Conservation (phyloP, 2,888 invertebrate genomes). For the Therioaphis trifolii region DNA sequence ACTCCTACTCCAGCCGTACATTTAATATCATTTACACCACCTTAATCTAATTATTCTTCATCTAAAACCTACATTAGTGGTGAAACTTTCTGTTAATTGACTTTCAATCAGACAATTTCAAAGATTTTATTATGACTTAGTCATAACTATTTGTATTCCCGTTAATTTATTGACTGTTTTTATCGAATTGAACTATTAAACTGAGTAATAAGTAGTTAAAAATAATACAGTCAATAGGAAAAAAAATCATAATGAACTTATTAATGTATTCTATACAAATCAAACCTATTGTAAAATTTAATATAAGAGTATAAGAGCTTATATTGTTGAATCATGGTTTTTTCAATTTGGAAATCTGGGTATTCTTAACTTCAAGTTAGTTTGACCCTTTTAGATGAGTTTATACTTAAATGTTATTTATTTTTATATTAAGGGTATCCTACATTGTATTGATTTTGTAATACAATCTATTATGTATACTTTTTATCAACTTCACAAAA, state of each 20-base stretch:
- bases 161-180: not conserved
- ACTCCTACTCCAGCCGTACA: constrained; percentile 58
- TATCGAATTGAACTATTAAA: not conserved
- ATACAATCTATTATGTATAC: not conserved
- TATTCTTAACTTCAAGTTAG: not conserved
- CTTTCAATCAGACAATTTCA: not conserved
- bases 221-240: not conserved
- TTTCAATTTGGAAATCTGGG: not conserved
- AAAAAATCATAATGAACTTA: not conserved
- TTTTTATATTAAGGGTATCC: constrained; percentile 29
- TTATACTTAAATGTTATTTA: constrained; percentile 14
- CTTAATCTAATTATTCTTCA: constrained; percentile 18
- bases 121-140: not conserved
- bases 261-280: not conserved
- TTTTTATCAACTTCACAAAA: no score
- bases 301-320: constrained; percentile 22
- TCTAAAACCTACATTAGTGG: not conserved
- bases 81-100: not conserved
- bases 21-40: constrained; percentile 52
- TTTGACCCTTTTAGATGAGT: constrained; percentile 24
- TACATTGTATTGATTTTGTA: constrained; percentile 41
- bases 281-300: not conserved
- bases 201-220: not conserved
- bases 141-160: not conserved
- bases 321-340: not conserved